Conservation (phyloP, 2,113 vertebrate species). For the Anas platyrhynchos region DNA sequence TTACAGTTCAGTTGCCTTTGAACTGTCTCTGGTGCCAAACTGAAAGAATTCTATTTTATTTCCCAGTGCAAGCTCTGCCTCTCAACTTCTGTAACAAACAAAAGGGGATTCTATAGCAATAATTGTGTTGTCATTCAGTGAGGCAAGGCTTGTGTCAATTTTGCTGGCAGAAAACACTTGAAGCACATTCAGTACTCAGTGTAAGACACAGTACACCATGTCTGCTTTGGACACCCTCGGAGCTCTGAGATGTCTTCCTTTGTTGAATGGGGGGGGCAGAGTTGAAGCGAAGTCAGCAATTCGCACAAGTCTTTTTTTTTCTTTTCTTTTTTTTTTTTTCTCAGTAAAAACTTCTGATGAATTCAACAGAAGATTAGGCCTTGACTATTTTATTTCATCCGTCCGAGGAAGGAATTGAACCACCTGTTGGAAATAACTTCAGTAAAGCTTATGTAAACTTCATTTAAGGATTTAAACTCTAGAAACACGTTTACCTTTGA, state of each 20-base stretch:
- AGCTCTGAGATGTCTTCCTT: neutral
- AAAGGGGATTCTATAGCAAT: neutral
- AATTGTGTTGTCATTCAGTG: neutral
- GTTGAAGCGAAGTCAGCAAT: neutral
- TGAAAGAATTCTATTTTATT: neutral
- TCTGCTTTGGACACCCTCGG: neutral
- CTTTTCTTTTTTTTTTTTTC: neutral
- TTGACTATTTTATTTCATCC: slow-evolving; percentile 43
- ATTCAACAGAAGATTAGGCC: slow-evolving; percentile 12
- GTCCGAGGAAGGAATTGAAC: neutral
- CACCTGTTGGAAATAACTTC: slow-evolving; percentile 51
- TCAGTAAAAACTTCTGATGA: neutral
- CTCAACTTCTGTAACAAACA: neutral
- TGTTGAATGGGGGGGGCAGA: neutral
- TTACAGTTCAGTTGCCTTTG: slow-evolving; percentile 29
- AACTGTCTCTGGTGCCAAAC: neutral
- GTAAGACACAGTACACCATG: neutral
- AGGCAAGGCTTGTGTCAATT: neutral
- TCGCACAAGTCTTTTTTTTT: neutral
- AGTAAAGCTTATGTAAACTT: slow-evolving; percentile 36
- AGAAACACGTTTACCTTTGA: neutral
- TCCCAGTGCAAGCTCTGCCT: neutral
- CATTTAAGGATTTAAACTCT: slow-evolving; percentile 11
- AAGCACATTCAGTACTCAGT: neutral
- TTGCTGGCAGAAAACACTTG: neutral